phyloP scores from a whole-genome alignment of 2,113 vertebrate species.

The Mesitornis unicolor region DNA sequence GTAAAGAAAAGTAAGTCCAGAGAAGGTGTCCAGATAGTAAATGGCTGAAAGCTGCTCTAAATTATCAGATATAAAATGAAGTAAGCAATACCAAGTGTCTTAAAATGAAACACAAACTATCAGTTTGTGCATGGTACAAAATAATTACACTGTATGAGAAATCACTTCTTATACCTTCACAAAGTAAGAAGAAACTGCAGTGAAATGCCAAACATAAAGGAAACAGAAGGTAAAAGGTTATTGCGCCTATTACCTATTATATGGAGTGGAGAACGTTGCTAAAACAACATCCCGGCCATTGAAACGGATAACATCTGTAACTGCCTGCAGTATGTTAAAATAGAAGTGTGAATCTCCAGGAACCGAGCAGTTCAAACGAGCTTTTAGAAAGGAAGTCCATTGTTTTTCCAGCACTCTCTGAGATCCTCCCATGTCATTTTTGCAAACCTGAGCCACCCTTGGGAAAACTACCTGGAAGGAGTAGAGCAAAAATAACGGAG shows the following conservation, averaged over 20 bases:
- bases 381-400: constrained; percentile 98
- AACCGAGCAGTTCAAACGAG: constrained; percentile 95
- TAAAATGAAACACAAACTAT: not conserved
- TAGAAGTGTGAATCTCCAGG: constrained; percentile 98
- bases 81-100: not conserved
- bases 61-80: not conserved
- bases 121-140: fast-evolving
- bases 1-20: not conserved
- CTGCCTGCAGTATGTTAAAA: constrained; percentile 97
- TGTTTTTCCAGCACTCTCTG: constrained; percentile 97
- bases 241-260: constrained; percentile 86
- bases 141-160: not conserved
- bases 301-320: constrained; percentile 91
- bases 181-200: not conserved
- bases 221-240: constrained; percentile 4
- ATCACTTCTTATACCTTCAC: not conserved
- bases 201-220: not conserved
- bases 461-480: constrained; percentile 90
- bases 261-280: constrained; percentile 97
- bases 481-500: not conserved
- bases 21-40: not conserved
- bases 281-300: constrained; percentile 90
- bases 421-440: constrained; percentile 95
- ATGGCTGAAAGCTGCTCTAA: not conserved
- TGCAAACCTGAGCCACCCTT: constrained; percentile 93